phyloP scores from a whole-genome alignment of 2,113 vertebrate species.

The Barnardius zonarius region DNA sequence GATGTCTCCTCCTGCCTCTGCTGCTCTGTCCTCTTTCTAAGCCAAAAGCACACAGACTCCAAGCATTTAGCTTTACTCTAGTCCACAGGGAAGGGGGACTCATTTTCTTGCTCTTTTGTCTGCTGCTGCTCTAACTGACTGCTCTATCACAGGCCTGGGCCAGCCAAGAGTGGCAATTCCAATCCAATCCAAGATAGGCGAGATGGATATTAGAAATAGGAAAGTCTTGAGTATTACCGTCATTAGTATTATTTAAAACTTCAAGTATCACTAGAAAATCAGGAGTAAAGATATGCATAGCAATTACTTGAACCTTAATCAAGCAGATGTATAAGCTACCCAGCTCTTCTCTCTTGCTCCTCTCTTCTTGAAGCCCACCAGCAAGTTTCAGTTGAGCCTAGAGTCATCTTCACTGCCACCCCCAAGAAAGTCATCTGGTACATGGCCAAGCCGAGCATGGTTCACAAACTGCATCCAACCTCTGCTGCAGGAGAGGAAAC shows the following conservation, averaged over 20 bases:
- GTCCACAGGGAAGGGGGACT: not conserved
- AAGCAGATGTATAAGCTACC: not conserved
- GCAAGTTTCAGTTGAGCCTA: not conserved
- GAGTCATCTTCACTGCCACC: not conserved
- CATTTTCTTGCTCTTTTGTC: not conserved
- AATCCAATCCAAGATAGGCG: not conserved
- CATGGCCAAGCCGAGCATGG: fast-evolving
- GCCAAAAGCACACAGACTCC: not conserved
- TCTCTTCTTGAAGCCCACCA: not conserved
- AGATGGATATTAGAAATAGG: not conserved
- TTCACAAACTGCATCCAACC: not conserved
- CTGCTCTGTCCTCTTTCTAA: not conserved
- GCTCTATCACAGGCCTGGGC: not conserved
- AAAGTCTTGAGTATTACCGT: not conserved
- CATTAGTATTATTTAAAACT: not conserved
- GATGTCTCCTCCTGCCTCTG: not conserved
- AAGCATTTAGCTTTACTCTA: not conserved
- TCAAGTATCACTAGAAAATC: not conserved
- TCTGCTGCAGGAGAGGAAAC: not conserved
- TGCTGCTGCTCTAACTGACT: not conserved
- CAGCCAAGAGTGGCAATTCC: not conserved
- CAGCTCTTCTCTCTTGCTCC: not conserved
- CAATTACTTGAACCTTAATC: not conserved
- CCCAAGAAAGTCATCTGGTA: not conserved
- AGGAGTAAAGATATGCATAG: not conserved